Evolutionary conservation across 2,113 vertebrate genomes (phyloP).

Genomic region (Hemibagrus wyckioides): DNA sequence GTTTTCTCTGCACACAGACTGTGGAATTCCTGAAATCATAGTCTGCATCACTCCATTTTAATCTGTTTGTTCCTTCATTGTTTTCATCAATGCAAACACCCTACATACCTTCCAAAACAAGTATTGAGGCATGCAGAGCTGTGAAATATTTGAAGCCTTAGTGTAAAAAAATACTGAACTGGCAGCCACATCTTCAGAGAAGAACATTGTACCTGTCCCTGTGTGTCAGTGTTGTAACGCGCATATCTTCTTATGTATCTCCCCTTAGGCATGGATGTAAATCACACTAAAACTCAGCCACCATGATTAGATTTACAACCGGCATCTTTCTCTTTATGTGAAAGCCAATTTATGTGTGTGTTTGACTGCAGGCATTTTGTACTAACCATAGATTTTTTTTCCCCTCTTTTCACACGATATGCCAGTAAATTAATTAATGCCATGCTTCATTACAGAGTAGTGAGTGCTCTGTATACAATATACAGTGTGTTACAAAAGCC

Average conservation of each 20-base stretch:
- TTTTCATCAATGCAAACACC: no score
- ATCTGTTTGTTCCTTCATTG: slow-evolving; percentile 39
- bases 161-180: not conserved
- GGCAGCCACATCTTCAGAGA: not conserved
- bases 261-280: slow-evolving; percentile 50
- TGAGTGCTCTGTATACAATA: not conserved
- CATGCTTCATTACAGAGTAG: not conserved
- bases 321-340: not conserved
- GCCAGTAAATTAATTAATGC: slow-evolving; percentile 12
- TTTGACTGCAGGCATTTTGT: not conserved
- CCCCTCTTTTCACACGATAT: not conserved
- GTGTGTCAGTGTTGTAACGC: not conserved
- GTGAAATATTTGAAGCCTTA: not conserved
- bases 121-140: not conserved
- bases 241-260: slow-evolving; percentile 2
- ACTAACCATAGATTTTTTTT: not conserved
- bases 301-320: not conserved
- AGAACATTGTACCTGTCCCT: not conserved
- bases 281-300: slow-evolving; percentile 50
- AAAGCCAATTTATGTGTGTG: not conserved
- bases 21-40: slow-evolving; percentile 67
- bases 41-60: slow-evolving; percentile 45
- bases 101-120: not conserved
- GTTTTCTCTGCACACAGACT: slow-evolving; percentile 70
- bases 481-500: not conserved